A percentile compares a stretch with the other conserved stretches of the same genome.
Conservation (phyloP, 2,888 invertebrate genomes). For the Drosophila histrio region DNA sequence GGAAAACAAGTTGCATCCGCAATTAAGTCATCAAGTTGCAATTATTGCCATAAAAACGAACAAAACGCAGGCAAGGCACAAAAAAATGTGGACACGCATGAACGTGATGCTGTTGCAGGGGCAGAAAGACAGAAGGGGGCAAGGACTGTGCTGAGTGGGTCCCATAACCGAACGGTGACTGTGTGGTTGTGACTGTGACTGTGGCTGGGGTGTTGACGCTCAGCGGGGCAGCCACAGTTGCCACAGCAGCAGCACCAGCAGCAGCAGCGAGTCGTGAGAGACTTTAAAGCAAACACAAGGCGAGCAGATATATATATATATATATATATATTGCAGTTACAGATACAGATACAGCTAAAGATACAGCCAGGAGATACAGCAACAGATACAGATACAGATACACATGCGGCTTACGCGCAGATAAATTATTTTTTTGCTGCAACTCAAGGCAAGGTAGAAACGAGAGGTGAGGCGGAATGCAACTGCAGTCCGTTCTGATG, state of each 20-base stretch:
- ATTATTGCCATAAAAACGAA: conserved; percentile 81
- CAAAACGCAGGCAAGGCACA: conserved; percentile 70
- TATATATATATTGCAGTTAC: conserved; percentile 62
- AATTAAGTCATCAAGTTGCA: conserved; percentile 80
- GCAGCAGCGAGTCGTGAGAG: conserved; percentile 53
- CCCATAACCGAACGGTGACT: conserved; percentile 31
- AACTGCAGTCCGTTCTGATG: conserved; percentile 2
- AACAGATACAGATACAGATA: conserved; percentile 54
- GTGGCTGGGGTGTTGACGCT: conserved; percentile 72
- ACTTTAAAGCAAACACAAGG: conserved; percentile 61
- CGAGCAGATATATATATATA: conserved; percentile 54
- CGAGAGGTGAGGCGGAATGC: background rate
- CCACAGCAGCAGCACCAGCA: conserved; percentile 15
- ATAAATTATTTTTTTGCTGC: conserved; percentile 69
- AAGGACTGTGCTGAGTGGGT: conserved; percentile 29
- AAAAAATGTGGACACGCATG: conserved; percentile 78
- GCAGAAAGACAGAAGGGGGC: background rate
- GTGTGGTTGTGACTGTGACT: conserved; percentile 8
- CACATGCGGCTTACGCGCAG: conserved; percentile 72
- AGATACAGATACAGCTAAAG: conserved; percentile 27
- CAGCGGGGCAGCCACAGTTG: conserved; percentile 65
- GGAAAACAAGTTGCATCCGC: conserved; percentile 81
- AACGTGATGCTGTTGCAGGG: conserved; percentile 72
- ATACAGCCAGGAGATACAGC: conserved; percentile 32
- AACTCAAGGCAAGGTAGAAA: background rate